These are phyloP conservation scores for Desoria tigrina DNA, from an alignment of 2,888 invertebrate genomes.

Conservation along the genomic window DNA sequence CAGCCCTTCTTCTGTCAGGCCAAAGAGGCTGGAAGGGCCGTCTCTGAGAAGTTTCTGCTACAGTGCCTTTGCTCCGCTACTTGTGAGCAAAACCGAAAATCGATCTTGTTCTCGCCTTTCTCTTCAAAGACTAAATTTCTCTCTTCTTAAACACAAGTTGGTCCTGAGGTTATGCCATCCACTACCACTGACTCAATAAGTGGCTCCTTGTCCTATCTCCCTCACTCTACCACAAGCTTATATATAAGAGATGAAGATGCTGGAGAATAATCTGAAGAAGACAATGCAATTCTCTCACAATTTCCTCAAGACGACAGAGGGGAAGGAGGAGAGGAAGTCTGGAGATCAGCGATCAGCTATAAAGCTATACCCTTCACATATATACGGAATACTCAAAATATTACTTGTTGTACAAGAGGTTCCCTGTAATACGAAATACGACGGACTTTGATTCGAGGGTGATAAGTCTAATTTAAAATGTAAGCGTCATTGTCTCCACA, in stretches of 20 bases:
- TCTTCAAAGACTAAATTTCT: not conserved
- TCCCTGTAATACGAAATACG: too few species aligned
- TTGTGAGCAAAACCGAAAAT: constrained; percentile 30
- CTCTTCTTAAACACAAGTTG: constrained; percentile 3
- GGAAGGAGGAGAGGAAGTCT: too few species aligned
- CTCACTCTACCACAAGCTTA: not conserved
- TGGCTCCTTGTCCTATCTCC: not conserved
- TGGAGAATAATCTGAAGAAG: constrained; percentile 1
- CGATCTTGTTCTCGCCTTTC: constrained; percentile 33
- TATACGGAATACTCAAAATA: too few species aligned
- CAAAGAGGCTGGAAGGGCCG: constrained; percentile 6
- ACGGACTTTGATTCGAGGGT: too few species aligned
- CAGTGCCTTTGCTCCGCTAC: constrained; percentile 16
- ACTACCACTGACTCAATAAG: not conserved
- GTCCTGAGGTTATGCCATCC: not conserved
- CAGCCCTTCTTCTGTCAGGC: constrained; percentile 13
- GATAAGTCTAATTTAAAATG: too few species aligned
- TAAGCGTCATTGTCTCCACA: too few species aligned
- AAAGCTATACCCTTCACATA: too few species aligned
- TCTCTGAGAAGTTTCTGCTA: constrained; percentile 17
- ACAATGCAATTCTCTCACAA: not conserved
- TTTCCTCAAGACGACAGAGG: not conserved
- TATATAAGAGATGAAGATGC: constrained; percentile 6
- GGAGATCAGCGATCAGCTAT: too few species aligned
- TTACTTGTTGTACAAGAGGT: too few species aligned